These are phyloP conservation scores for Porites divaricata DNA, from an alignment of 92 coral and sea anemone genomes.

Conservation along the genomic window DNA sequence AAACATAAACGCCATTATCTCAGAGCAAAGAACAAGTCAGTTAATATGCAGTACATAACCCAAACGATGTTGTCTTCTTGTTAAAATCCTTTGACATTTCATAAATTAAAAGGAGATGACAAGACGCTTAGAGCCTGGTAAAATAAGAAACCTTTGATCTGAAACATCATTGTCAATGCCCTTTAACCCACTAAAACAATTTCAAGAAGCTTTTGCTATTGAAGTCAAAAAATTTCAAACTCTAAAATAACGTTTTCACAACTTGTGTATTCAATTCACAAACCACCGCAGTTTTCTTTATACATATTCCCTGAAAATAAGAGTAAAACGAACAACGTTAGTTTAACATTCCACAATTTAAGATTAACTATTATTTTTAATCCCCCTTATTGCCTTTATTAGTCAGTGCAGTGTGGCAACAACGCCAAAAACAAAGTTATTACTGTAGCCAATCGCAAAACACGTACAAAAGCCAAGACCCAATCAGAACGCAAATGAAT, in stretches of 20 bases:
- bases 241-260: background rate
- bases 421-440: too few relatives aligned
- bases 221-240: background rate
- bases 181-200: background rate
- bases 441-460: too few relatives aligned
- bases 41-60: background rate
- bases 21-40: background rate
- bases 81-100: too few relatives aligned
- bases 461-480: too few relatives aligned
- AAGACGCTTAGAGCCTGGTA: background rate
- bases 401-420: too few relatives aligned
- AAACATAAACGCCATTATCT: too few relatives aligned
- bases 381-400: background rate
- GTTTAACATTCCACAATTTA: background rate
- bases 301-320: conserved; percentile 42
- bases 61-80: background rate
- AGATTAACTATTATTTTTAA: background rate
- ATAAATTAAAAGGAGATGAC: too few relatives aligned
- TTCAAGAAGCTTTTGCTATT: background rate
- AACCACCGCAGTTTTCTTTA: background rate
- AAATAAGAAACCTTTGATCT: background rate
- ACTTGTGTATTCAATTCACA: background rate
- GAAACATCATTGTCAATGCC: background rate
- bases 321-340: background rate
- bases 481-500: too few relatives aligned